A percentile compares a stretch with the other conserved stretches of the same genome.
Conservation (phyloP, 2,888 invertebrate species). For the Microchrysa polita region DNA sequence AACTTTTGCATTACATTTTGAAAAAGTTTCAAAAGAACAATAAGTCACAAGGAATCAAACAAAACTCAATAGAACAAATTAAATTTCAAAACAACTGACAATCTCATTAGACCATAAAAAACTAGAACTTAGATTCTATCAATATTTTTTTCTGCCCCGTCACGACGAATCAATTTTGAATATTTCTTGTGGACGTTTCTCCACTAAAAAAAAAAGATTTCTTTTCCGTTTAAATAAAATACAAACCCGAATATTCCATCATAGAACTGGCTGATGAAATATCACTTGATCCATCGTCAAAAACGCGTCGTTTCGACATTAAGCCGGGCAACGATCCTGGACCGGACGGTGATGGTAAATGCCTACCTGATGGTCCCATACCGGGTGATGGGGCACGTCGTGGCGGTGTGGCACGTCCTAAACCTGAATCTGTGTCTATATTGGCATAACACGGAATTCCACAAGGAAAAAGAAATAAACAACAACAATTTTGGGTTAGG, state of each 20-base stretch:
- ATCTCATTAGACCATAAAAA: slow-evolving; percentile 17
- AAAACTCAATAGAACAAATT: not conserved
- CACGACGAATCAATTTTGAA: not conserved
- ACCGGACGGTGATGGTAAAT: slow-evolving; percentile 85
- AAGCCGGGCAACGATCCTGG: slow-evolving; percentile 82
- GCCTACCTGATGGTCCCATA: slow-evolving; percentile 72
- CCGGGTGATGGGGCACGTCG: slow-evolving; percentile 87
- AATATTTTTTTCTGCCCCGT: not conserved
- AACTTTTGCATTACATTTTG: too few species aligned
- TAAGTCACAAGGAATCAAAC: not conserved
- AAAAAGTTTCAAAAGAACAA: too few species aligned
- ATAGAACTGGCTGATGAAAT: slow-evolving; percentile 86
- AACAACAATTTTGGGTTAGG: slow-evolving; percentile 42
- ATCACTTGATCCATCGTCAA: slow-evolving; percentile 84
- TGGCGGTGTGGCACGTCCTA: slow-evolving; percentile 88
- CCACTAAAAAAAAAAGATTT: not conserved
- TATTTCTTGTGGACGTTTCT: slow-evolving; percentile 13
- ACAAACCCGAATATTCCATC: slow-evolving; percentile 85
- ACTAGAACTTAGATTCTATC: too few species aligned
- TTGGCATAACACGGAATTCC: slow-evolving; percentile 42
- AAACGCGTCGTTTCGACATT: slow-evolving; percentile 75
- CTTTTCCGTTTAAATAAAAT: slow-evolving; percentile 51
- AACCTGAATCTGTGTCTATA: slow-evolving; percentile 82
- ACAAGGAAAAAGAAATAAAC: slow-evolving; percentile 40
- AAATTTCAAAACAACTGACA: not conserved